phyloP scores from a whole-genome alignment of 1,140 invertebrate species.

The Battus philenor region DNA sequence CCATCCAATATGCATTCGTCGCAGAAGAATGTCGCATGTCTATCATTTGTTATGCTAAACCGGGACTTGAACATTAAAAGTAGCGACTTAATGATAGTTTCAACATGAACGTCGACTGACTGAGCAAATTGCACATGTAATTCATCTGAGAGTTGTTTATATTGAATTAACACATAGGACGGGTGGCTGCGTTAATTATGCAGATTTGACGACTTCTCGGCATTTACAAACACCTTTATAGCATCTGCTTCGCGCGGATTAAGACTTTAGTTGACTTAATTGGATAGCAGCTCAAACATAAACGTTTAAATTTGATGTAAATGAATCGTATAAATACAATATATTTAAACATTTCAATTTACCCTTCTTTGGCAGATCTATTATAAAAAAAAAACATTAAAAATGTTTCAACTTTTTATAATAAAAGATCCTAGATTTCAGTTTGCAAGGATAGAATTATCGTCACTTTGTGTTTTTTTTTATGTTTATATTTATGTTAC shows the following conservation, averaged over 20 bases:
- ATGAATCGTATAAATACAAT: too few species aligned
- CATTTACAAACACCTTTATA: conserved; percentile 15
- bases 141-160: conserved; percentile 40
- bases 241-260: conserved; percentile 11
- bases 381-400: too few species aligned
- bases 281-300: too few species aligned
- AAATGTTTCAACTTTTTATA: too few species aligned
- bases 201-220: conserved; percentile 30
- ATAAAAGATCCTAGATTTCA: too few species aligned
- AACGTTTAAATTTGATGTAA: too few species aligned
- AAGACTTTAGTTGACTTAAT: too few species aligned
- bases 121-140: conserved; percentile 49
- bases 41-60: conserved; percentile 66
- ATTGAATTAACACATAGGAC: conserved; percentile 39
- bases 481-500: too few species aligned
- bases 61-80: conserved; percentile 32
- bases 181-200: conserved; percentile 36
- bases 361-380: too few species aligned
- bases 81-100: conserved; percentile 41
- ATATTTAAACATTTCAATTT: too few species aligned
- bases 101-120: conserved; percentile 27
- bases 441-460: too few species aligned
- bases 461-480: too few species aligned
- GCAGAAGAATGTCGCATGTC: conserved; percentile 37
- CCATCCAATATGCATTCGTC: conserved; percentile 23